These are phyloP conservation scores for Erebia palarica DNA, from an alignment of 2,888 invertebrate species.

Conservation along the genomic window DNA sequence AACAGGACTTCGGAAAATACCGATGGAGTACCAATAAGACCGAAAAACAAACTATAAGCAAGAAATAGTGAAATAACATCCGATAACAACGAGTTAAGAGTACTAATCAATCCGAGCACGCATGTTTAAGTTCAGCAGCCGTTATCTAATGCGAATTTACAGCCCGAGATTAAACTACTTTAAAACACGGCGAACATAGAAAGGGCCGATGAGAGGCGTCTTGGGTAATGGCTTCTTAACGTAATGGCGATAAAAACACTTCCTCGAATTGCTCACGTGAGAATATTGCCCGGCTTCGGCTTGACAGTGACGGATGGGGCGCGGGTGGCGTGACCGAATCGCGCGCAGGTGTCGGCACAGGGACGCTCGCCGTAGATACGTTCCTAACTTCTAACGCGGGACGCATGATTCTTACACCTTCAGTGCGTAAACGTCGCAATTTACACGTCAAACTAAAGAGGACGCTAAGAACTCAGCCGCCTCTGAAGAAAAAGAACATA, in stretches of 20 bases:
- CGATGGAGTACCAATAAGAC: constrained; percentile 1
- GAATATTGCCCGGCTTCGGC: constrained; percentile 57
- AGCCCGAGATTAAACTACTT: constrained; percentile 61
- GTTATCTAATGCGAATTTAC: constrained; percentile 75
- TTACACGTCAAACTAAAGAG: constrained; percentile 50
- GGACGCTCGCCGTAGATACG: constrained; percentile 34
- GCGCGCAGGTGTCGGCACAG: constrained; percentile 31
- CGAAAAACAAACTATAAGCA: constrained; percentile 15
- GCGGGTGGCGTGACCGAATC: constrained; percentile 48
- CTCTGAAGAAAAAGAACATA: neutral
- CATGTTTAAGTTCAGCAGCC: constrained; percentile 63
- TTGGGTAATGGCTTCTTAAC: constrained; percentile 66
- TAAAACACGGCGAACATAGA: constrained; percentile 55
- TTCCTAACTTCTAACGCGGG: constrained; percentile 17
- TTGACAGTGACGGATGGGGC: constrained; percentile 68
- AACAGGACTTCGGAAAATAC: constrained; percentile 16
- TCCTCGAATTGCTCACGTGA: constrained; percentile 65
- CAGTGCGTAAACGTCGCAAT: constrained; percentile 51
- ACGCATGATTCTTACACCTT: constrained; percentile 40
- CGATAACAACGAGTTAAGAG: constrained; percentile 49
- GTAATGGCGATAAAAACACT: constrained; percentile 69
- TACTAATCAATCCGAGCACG: constrained; percentile 65
- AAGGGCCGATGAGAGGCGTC: constrained; percentile 54
- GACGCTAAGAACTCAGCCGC: neutral
- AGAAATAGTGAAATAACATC: constrained; percentile 38